Conservation (phyloP, 2,888 invertebrate genomes). For the Oeneis ivallda region DNA sequence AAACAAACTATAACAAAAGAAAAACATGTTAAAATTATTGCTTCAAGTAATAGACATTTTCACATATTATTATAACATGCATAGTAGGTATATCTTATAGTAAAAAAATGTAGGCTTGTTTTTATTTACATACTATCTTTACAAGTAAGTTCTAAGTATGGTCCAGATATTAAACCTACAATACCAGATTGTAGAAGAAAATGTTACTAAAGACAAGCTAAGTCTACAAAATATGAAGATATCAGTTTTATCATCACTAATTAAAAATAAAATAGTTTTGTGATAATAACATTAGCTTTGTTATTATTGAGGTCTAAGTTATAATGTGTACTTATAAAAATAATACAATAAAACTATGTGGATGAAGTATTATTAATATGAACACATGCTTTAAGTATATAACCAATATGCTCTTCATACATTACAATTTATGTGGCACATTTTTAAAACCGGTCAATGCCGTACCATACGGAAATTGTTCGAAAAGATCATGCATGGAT, state of each 20-base stretch:
- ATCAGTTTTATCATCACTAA: not conserved
- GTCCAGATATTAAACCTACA: conserved; percentile 18
- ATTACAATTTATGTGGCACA: conserved; percentile 18
- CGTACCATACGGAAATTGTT: conserved; percentile 42
- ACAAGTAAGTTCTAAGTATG: too few species aligned
- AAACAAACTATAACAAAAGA: conserved; percentile 74
- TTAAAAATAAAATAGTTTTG: not conserved
- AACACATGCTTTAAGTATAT: not conserved
- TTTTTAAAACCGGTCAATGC: conserved; percentile 38
- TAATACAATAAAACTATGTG: not conserved
- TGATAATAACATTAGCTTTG: not conserved
- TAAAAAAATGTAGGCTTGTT: not conserved
- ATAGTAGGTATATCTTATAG: too few species aligned
- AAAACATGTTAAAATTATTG: conserved; percentile 11
- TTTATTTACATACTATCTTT: conserved; percentile 26
- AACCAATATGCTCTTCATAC: not conserved
- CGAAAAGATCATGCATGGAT: conserved; percentile 33
- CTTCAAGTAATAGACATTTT: not conserved
- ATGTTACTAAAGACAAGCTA: conserved; percentile 28
- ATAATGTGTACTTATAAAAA: not conserved
- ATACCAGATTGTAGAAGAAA: conserved; percentile 18
- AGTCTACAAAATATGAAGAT: not conserved
- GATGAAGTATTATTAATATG: too few species aligned
- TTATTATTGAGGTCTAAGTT: not conserved
- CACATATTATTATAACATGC: too few species aligned